phyloP scores from a whole-genome alignment of 2,797 vertebrate genomes.

The Pantherophis vulpinus region DNA sequence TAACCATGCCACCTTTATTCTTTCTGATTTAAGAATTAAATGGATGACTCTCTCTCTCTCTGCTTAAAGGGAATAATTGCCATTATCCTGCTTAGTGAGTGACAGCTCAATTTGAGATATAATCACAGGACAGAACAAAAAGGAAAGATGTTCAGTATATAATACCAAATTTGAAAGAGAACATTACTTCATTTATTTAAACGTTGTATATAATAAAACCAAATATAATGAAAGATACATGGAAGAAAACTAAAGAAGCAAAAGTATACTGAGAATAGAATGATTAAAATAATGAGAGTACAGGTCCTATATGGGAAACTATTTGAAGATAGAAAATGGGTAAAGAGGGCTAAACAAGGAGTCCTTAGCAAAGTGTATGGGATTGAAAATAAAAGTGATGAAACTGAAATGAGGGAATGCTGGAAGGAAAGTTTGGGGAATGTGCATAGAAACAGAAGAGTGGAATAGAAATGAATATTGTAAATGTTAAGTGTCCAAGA shows the following conservation, averaged over 20 bases:
- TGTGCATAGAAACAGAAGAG: not conserved
- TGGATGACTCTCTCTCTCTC: constrained; percentile 1
- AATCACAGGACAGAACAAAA: not conserved
- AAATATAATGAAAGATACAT: not conserved
- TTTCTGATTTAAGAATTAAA: not conserved
- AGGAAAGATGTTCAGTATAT: not conserved
- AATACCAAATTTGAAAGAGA: not conserved
- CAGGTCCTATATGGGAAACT: not conserved
- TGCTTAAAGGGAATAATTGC: not conserved
- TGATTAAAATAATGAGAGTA: not conserved
- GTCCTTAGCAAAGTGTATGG: not conserved
- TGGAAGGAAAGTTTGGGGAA: not conserved
- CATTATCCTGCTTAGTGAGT: not conserved
- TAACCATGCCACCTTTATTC: not conserved
- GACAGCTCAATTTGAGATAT: not conserved
- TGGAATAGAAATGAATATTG: not conserved
- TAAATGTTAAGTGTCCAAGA: not conserved
- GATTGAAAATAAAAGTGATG: not conserved
- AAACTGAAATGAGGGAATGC: not conserved
- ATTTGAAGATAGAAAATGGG: not conserved
- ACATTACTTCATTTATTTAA: not conserved
- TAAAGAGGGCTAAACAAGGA: not conserved
- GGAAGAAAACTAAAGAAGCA: not conserved
- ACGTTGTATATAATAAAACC: not conserved
- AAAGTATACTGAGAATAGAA: not conserved